Evolutionary conservation across 2,888 invertebrate species (phyloP).

Genomic region (Drosophila algonquin): DNA sequence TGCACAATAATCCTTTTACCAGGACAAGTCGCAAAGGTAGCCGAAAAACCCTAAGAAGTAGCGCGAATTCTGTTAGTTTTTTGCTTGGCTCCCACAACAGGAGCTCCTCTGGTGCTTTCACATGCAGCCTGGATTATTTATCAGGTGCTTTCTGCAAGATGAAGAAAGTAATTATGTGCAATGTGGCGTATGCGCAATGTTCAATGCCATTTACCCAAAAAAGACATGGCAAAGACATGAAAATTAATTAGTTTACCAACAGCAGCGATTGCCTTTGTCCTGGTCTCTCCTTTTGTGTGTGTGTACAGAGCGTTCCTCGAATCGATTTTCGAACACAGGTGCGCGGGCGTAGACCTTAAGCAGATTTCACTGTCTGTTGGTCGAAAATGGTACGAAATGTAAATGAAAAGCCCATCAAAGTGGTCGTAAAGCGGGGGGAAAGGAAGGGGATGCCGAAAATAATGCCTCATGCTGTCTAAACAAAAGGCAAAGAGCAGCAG

Average conservation of each 20-base stretch:
- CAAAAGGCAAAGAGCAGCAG: constrained; percentile 46
- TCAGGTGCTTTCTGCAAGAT: constrained; percentile 26
- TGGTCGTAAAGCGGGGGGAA: constrained; percentile 27
- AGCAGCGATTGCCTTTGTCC: constrained; percentile 15
- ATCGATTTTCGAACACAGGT: constrained; percentile 51
- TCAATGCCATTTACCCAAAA: background rate
- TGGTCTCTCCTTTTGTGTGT: constrained; percentile 17
- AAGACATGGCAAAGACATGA: constrained; percentile 31
- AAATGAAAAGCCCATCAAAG: constrained; percentile 39
- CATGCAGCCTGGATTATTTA: constrained; percentile 67
- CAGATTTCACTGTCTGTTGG: constrained; percentile 69
- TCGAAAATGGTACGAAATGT: constrained; percentile 43
- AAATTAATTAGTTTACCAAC: constrained; percentile 70
- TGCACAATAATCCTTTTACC: constrained; percentile 51
- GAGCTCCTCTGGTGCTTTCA: constrained; percentile 34
- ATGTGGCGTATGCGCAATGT: constrained; percentile 68
- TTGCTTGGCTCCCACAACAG: constrained; percentile 7
- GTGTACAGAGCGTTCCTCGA: constrained; percentile 6
- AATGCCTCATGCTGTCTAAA: constrained; percentile 46
- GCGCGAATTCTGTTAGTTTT: constrained; percentile 12
- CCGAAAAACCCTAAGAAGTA: constrained; percentile 21
- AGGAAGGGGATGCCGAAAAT: constrained; percentile 39
- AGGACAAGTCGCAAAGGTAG: constrained; percentile 32
- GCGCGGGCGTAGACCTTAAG: constrained; percentile 50
- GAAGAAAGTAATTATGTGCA: constrained; percentile 63